Evolutionary conservation across 2,113 vertebrate species (phyloP), one percentile per base, ranked within the genome.

Genomic region (Alexandromys fortis): DNA sequence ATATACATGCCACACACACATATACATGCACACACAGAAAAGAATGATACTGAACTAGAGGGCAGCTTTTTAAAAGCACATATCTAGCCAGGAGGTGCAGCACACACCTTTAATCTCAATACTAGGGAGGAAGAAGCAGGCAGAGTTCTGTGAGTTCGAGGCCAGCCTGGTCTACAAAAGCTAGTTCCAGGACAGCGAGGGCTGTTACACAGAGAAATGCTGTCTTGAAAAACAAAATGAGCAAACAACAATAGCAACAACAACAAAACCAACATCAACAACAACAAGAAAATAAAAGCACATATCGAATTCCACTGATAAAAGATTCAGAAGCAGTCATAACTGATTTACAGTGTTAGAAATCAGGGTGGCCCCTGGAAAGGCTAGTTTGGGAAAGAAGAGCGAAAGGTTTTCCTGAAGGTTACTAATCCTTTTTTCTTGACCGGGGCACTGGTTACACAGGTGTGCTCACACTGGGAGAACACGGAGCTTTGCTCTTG

Each of bases 351-450:
- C 10, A 93, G 26, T 79, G 7, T 90, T 79, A 88, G 65, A 94
- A 91, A 81, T 91, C 42, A 72, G n/a, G 30, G 65, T 47, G 9
- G 3, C 28, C 28, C 5, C 49, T 65, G 13, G 47, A 79, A 12
- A 35, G 16, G 10, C 22, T 61, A 86, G 52, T 73, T 88, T 45
- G 72, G 35, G 38, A 90, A 68, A 30, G 19, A 89, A 89, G 28
- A 79, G 9, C 21, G 63, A 87, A 42, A 63, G 30, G 4, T 7
- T 55, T 30, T 92, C 83, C 58, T 92, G 33, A 88, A 55, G 24
- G 13, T 78, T 89, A 73, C 49, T 81, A 42, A 89, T 75, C 86
- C 63, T 42, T 26, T 26, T 83, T 94, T 92, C 86, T 91, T 81
- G 17, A 88, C 49, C 63, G 81, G 42, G 30, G 9, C 42, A 6